A percentile compares a stretch with the other conserved stretches of the same genome.
Conservation (phyloP, 2,888 invertebrate genomes). For the Germaria angustata region DNA sequence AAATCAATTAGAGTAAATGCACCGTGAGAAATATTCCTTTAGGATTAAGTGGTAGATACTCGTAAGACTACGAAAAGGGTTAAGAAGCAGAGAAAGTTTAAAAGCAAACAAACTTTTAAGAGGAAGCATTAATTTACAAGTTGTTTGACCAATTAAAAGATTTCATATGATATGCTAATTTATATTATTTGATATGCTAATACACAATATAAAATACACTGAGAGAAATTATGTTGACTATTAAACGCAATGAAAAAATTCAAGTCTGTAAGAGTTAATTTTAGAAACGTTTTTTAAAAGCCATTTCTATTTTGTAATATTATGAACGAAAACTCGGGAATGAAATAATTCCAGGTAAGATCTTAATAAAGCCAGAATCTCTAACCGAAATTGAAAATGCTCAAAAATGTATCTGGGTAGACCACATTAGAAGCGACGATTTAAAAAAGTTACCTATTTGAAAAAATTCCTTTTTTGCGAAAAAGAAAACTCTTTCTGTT, state of each 20-base stretch:
- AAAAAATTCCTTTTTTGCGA: no score
- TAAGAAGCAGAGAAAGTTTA: neutral
- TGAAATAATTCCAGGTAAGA: no score
- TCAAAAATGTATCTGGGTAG: no score
- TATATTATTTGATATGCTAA: neutral
- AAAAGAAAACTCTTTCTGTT: no score
- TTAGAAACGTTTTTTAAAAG: neutral
- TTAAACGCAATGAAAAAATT: no score
- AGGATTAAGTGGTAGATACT: neutral
- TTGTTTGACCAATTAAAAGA: slow-evolving; percentile 7
- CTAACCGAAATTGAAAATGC: no score
- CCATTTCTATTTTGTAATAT: no score
- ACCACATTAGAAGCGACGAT: no score
- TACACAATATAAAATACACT: neutral
- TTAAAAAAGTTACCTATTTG: no score
- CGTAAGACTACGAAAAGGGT: neutral
- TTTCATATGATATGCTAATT: neutral
- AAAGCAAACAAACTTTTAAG: neutral
- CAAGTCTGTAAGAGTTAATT: neutral
- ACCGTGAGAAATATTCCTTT: slow-evolving; percentile 26
- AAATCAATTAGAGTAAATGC: slow-evolving; percentile 16
- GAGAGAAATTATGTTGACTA: neutral
- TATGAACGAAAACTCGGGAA: no score
- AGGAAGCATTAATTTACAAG: neutral
- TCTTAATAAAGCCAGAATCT: no score